A percentile compares a stretch with the other conserved stretches of the same genome.
Conservation (phyloP, 2,888 invertebrate genomes). For the Rotaria sp. region DNA sequence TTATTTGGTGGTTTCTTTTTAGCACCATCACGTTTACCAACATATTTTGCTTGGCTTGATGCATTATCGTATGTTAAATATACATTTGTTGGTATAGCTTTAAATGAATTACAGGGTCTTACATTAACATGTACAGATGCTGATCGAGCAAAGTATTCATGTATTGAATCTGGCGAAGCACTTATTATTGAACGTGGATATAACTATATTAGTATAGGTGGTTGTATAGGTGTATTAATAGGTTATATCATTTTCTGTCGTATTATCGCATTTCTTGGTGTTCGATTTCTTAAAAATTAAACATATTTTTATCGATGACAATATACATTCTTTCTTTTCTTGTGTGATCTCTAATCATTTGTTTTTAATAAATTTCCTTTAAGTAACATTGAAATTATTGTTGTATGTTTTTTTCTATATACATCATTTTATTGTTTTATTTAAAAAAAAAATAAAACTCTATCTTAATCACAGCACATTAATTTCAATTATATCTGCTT, state of each 20-base stretch:
- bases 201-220: neutral
- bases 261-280: neutral
- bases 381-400: neutral
- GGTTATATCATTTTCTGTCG: neutral
- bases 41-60: neutral
- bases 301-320: neutral
- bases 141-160: neutral
- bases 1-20: conserved; percentile 11
- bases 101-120: neutral
- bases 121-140: neutral
- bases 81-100: neutral
- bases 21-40: conserved; percentile 10
- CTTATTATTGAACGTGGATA: neutral
- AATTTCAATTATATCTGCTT: no score
- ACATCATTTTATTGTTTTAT: neutral
- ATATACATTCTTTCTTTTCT: neutral
- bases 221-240: neutral
- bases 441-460: neutral
- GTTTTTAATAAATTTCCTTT: neutral
- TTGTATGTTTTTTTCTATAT: neutral
- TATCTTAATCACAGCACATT: no score
- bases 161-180: neutral
- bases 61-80: neutral
- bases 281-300: neutral
- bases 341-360: no score